Evolutionary conservation across 2,797 vertebrate genomes (phyloP).

Genomic region (Sylvilagus floridanus): DNA sequence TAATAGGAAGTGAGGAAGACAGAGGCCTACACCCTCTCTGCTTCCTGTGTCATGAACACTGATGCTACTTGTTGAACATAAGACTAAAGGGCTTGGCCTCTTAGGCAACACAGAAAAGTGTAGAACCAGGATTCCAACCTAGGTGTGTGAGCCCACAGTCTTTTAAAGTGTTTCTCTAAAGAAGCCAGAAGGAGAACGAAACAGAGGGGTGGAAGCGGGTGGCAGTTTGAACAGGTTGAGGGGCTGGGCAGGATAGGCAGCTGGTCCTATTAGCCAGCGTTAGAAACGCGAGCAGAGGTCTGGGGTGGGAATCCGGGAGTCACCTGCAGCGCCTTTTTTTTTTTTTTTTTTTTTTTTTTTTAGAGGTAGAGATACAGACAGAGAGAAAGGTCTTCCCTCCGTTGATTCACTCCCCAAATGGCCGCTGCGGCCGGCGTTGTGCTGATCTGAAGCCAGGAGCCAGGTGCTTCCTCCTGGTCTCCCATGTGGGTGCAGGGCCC

Average conservation of each 20-base stretch:
- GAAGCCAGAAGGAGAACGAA: conserved; percentile 50
- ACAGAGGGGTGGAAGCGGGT: background rate
- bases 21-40: background rate
- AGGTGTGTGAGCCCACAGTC: background rate
- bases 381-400: too few species aligned
- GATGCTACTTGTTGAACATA: background rate
- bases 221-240: background rate
- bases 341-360: too few species aligned
- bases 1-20: background rate
- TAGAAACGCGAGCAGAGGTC: background rate
- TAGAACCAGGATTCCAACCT: background rate
- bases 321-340: background rate
- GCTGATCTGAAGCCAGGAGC: too few species aligned
- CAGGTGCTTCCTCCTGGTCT: too few species aligned
- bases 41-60: background rate
- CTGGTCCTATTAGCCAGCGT: background rate
- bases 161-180: conserved; percentile 21
- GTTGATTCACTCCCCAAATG: too few species aligned
- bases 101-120: background rate
- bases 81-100: background rate
- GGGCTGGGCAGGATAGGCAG: too few species aligned
- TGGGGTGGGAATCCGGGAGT: background rate
- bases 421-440: too few species aligned
- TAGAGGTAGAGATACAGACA: too few species aligned
- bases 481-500: too few species aligned